Base-by-base conservation (phyloP, 2,797 vertebrate genomes). In the Eremophila alpestris region DNA sequence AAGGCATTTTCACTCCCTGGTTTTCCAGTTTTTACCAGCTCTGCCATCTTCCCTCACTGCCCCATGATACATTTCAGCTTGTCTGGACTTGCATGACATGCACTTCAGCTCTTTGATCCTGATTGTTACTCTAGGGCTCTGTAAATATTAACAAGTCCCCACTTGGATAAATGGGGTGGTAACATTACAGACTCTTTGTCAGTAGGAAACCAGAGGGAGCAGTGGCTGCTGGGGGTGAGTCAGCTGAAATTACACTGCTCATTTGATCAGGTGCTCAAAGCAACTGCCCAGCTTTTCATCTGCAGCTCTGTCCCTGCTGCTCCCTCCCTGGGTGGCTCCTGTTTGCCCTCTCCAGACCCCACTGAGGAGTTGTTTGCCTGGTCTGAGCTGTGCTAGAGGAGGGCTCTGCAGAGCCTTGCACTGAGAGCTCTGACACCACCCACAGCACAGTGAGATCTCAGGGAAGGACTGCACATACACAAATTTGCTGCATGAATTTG, bases 61-160 rank as follows among this genome's bases (percentile, higher is more conserved):
- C 32, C 64, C 6, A 0, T 34, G 43, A 21, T n/a, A 34, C 38
- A 5, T 82, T 67, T 56, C 77, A 82, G 63, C n/a, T 90, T 87
- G 83, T 83, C 77, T 76, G 3, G 2, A 34, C 85, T 86, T 63
- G 59, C 38, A 2, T 9, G 62, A 71, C 46, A 69, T 74, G 4
- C 70, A 78, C 40, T 59, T 81, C 36, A 40, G 63, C 76, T 79
- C 81, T 77, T 83, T 80, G 34, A 48, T 79, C n/a, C 2, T 75
- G 45, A 45, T 19, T 30, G 32, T 64, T 89, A 9, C 8, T 64
- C 70, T 51, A 32, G 46, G 41, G 68, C 75, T 89, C 79, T 92
- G 92, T 87, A 83, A 89, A 81, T 75, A 86, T 65, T 77, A 88
- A 81, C 60, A 67, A 91, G 73, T 83, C 43, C 32, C 51, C 30